These are phyloP conservation scores for Thereva nobilitata DNA, from an alignment of 2,888 invertebrate genomes.

Conservation along the genomic window DNA sequence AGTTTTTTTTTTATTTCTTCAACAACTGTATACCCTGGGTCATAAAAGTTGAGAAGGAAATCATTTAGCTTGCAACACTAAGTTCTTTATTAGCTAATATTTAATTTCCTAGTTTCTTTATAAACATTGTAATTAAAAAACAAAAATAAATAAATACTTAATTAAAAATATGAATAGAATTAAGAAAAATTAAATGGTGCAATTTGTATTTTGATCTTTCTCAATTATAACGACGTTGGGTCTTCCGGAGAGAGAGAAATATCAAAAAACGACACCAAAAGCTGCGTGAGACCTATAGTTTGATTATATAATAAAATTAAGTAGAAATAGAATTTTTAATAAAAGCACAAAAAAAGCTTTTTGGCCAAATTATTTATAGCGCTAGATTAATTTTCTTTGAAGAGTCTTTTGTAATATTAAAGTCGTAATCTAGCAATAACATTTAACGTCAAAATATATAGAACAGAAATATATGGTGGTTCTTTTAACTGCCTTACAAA, in stretches of 20 bases:
- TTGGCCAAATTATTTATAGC: not conserved
- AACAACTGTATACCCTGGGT: constrained; percentile 41
- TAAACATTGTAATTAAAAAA: too few species aligned
- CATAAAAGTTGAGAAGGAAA: constrained; percentile 14
- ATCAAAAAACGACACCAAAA: constrained; percentile 31
- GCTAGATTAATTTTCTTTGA: too few species aligned
- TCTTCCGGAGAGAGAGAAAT: not conserved
- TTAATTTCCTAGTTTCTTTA: not conserved
- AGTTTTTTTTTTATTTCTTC: not conserved
- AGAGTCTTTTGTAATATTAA: too few species aligned
- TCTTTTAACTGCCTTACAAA: too few species aligned
- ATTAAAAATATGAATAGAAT: too few species aligned
- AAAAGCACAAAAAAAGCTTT: constrained; percentile 18
- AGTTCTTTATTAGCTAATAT: constrained; percentile 15
- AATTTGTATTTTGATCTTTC: constrained; percentile 26
- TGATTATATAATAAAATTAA: constrained; percentile 11
- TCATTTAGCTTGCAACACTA: constrained; percentile 23
- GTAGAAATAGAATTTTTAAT: constrained; percentile 14
- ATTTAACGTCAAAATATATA: too few species aligned
- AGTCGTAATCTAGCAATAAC: too few species aligned
- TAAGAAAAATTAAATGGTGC: not conserved
- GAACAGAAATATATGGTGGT: too few species aligned
- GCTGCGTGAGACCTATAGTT: constrained; percentile 26
- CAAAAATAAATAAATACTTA: too few species aligned
- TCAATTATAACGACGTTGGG: not conserved